Evolutionary conservation across 2,113 vertebrate species (phyloP).

Genomic region (Hippopotamus amphibius): DNA sequence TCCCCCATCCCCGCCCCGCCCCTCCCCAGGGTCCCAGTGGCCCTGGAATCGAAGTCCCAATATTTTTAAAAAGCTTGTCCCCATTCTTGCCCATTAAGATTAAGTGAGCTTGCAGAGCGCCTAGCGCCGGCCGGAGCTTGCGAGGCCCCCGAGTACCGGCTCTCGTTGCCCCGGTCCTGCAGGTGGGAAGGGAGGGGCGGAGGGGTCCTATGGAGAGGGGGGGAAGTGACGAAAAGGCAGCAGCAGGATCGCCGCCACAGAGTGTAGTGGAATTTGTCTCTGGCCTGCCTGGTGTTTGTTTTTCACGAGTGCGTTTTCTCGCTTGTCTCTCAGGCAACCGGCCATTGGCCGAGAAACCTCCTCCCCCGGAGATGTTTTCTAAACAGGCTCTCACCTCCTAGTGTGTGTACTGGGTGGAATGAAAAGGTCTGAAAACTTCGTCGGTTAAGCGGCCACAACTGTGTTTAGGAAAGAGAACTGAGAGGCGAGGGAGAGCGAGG

Average conservation of each 20-base stretch:
- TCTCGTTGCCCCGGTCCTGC: accelerated
- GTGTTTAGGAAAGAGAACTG: background rate
- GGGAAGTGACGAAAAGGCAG: background rate
- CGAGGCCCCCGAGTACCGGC: accelerated
- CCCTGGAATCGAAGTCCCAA: background rate
- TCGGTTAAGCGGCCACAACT: background rate
- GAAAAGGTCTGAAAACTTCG: background rate
- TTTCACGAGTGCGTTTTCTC: constrained; percentile 6
- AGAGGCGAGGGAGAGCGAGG: background rate
- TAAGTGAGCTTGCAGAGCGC: background rate
- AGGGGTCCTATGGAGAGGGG: background rate
- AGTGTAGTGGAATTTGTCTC: background rate
- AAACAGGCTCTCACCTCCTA: constrained; percentile 51
- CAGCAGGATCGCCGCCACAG: background rate
- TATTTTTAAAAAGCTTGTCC: background rate
- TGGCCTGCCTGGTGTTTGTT: background rate
- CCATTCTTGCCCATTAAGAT: background rate
- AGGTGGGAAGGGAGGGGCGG: background rate
- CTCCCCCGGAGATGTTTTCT: constrained; percentile 27
- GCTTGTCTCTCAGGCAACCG: background rate
- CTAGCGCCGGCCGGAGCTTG: accelerated
- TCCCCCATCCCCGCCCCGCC: background rate
- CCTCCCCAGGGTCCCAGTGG: accelerated
- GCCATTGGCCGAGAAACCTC: background rate
- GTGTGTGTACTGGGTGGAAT: background rate